A percentile compares a stretch with the other conserved stretches of the same genome.
These are phyloP conservation scores for Propsilocerus akamusi DNA, from an alignment of 1,140 invertebrate genomes.

Conservation along the genomic window DNA sequence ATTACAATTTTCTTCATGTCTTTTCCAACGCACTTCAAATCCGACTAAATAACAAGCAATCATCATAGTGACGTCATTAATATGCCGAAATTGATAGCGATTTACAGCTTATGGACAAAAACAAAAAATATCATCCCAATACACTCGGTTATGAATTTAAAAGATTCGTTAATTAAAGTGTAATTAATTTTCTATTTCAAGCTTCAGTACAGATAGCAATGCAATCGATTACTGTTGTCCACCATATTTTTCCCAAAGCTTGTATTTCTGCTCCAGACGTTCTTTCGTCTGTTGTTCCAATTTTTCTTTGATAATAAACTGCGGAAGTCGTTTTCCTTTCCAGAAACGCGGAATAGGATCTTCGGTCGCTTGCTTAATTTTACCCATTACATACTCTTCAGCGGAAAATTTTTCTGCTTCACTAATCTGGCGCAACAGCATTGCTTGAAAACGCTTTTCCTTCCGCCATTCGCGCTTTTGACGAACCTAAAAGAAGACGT, in stretches of 20 bases:
- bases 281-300: conserved; percentile 10
- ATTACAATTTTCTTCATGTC: conserved; percentile 13
- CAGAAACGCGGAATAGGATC: conserved; percentile 37
- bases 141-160: no score
- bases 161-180: no score
- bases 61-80: no score
- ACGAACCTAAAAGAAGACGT: conserved; percentile 25
- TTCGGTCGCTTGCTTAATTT: conserved; percentile 39
- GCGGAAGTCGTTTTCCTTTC: conserved; percentile 42
- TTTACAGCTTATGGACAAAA: no score
- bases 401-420: conserved; percentile 56
- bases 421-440: conserved; percentile 44
- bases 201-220: no score
- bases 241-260: background rate
- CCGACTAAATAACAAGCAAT: no score
- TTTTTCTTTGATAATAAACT: conserved; percentile 36
- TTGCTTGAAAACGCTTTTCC: conserved; percentile 56
- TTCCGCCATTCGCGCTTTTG: conserved; percentile 46
- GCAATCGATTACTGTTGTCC: no score
- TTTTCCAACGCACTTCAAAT: no score
- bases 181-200: background rate
- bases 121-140: no score
- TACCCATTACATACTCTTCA: conserved; percentile 43
- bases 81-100: no score
- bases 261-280: background rate